Evolutionary conservation across 2,888 invertebrate species (phyloP).

Genomic region (Synanthedon myopaeformis): DNA sequence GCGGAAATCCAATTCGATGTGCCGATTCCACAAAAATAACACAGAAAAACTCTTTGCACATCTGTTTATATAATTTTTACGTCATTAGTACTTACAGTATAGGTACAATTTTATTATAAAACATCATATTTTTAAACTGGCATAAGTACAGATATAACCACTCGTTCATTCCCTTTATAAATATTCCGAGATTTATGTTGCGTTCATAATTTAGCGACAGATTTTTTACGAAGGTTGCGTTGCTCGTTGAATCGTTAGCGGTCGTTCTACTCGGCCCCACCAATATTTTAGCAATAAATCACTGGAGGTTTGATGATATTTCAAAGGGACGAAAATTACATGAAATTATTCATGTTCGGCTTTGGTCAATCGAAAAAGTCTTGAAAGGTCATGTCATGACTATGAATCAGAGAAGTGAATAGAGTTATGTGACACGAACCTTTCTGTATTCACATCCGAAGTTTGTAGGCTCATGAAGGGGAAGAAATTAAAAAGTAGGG

Average conservation of each 20-base stretch:
- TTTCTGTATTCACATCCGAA: not conserved
- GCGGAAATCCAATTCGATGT: too few relatives aligned
- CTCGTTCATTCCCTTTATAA: constrained; percentile 16
- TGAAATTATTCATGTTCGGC: constrained; percentile 21
- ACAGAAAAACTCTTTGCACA: not conserved
- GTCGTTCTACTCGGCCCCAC: constrained; percentile 5
- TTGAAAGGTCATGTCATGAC: constrained; percentile 4
- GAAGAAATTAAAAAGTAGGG: too few relatives aligned
- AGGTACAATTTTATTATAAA: not conserved
- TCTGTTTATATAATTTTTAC: not conserved
- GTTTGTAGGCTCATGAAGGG: too few relatives aligned
- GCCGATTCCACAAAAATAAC: too few relatives aligned
- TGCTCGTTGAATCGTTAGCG: constrained; percentile 15
- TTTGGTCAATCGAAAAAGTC: constrained; percentile 11
- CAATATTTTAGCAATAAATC: constrained; percentile 39
- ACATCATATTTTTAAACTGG: not conserved
- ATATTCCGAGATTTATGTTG: constrained; percentile 17
- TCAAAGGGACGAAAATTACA: constrained; percentile 19
- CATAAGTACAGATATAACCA: not conserved
- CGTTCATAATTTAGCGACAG: constrained; percentile 17
- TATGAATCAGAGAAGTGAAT: not conserved
- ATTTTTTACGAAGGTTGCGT: constrained; percentile 14
- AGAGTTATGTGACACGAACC: not conserved
- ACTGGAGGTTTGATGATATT: constrained; percentile 32
- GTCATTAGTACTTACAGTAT: not conserved